A percentile compares a stretch with the other conserved stretches of the same genome.
Conservation (phyloP, 2,113 vertebrate genomes). For the Zootoca vivipara region DNA sequence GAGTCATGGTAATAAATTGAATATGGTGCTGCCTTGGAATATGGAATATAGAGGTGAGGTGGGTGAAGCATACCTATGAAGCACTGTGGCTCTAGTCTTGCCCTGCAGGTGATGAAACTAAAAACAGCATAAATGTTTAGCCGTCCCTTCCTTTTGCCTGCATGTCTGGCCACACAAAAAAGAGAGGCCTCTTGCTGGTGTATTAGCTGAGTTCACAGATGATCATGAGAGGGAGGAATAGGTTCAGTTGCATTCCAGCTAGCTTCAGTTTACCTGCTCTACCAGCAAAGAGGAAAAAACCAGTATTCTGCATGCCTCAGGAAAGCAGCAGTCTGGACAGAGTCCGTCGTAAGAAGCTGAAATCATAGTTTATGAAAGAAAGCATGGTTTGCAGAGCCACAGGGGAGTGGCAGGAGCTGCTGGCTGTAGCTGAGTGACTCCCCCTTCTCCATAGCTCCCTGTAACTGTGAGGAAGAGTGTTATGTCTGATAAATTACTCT, state of each 20-base stretch:
- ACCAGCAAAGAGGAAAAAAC: background rate
- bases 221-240: background rate
- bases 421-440: background rate
- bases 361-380: background rate
- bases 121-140: background rate
- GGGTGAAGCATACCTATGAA: background rate
- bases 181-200: background rate
- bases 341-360: background rate
- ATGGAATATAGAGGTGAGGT: background rate
- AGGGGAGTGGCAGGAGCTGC: background rate
- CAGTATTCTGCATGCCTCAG: background rate
- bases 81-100: background rate
- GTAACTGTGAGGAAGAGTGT: background rate
- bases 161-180: background rate
- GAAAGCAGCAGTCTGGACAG: background rate
- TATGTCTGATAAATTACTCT: background rate
- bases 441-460: background rate
- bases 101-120: background rate
- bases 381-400: background rate
- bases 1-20: background rate
- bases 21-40: background rate
- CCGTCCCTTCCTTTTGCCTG: too few species aligned
- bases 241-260: background rate
- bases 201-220: background rate
- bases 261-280: background rate